A percentile compares a stretch with the other conserved stretches of the same genome.
Evolutionary conservation across 2,113 vertebrate genomes (phyloP).

Genomic region (Chunga burmeisteri): DNA sequence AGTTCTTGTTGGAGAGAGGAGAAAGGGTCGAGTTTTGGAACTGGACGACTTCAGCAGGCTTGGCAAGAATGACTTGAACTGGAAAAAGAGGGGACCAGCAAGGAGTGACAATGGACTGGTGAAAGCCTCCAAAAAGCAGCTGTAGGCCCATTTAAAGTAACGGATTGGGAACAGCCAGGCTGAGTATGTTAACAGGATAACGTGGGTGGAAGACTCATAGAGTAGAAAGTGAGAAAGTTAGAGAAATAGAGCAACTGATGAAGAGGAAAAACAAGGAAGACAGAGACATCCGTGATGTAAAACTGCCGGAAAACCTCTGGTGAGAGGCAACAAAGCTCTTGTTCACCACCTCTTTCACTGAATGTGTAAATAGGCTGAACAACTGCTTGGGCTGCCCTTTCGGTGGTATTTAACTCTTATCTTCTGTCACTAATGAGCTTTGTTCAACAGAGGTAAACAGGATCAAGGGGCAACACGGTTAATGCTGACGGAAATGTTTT

Average conservation of each 20-base stretch:
- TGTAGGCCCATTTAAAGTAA: background rate
- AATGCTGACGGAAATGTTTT: background rate
- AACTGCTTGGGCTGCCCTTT: background rate
- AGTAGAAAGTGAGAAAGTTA: background rate
- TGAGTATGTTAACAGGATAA: background rate
- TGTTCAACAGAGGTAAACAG: background rate
- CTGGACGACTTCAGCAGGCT: background rate
- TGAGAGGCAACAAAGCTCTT: background rate
- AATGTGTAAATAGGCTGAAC: background rate
- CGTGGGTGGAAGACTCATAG: background rate
- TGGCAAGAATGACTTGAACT: background rate
- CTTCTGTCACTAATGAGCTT: background rate
- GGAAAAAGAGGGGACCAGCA: background rate
- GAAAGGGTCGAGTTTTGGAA: background rate
- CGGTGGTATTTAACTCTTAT: background rate
- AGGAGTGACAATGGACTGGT: background rate
- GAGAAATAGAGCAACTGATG: background rate
- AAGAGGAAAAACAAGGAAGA: background rate
- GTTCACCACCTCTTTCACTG: background rate
- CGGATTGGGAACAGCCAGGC: background rate
- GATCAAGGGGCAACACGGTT: background rate
- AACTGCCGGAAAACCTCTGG: background rate
- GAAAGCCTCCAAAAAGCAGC: background rate
- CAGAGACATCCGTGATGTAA: background rate
- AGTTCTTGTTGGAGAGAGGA: background rate